These are phyloP conservation scores for Sarcophaga peregrina DNA, from an alignment of 1,140 invertebrate genomes.

Conservation along the genomic window DNA sequence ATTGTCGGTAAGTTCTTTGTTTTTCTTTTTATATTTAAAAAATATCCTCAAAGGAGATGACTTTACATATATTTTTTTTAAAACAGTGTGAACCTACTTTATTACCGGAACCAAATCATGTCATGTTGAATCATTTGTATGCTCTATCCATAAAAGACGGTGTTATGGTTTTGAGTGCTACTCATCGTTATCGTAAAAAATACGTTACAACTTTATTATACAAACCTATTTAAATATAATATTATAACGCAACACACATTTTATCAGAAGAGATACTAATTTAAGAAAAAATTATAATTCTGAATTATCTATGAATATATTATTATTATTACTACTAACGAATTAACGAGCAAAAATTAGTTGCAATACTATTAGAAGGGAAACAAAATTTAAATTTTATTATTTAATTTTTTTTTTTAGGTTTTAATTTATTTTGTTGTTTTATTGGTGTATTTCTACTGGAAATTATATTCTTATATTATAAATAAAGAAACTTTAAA, in stretches of 20 bases:
- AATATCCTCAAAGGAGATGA: slow-evolving; percentile 18
- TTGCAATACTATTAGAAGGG: neutral
- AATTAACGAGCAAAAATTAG: too few relatives aligned
- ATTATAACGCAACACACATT: neutral
- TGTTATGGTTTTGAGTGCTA: slow-evolving; percentile 98
- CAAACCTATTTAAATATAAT: slow-evolving; percentile 88
- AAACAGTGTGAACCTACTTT: slow-evolving; percentile 95
- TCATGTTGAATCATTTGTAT: slow-evolving; percentile 99
- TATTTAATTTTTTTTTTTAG: neutral
- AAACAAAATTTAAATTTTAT: too few relatives aligned
- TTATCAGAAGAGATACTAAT: neutral
- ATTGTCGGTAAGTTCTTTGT: slow-evolving; percentile 75
- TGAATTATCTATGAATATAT: too few relatives aligned
- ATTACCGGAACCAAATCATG: slow-evolving; percentile 98
- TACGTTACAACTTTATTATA: slow-evolving; percentile 99
- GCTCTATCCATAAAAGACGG: slow-evolving; percentile 99
- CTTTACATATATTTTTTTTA: slow-evolving; percentile 33
- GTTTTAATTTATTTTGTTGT: slow-evolving; percentile 11
- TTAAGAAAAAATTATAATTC: too few relatives aligned
- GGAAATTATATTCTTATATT: neutral
- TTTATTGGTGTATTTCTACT: neutral
- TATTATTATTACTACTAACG: too few relatives aligned
- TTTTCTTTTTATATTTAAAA: neutral
- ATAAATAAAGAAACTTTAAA: neutral
- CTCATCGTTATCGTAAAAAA: slow-evolving; percentile 97